A percentile compares a stretch with the other conserved stretches of the same genome.
These are phyloP conservation scores for Rhinoptilus africanus DNA, from an alignment of 2,113 vertebrate species.

Conservation along the genomic window DNA sequence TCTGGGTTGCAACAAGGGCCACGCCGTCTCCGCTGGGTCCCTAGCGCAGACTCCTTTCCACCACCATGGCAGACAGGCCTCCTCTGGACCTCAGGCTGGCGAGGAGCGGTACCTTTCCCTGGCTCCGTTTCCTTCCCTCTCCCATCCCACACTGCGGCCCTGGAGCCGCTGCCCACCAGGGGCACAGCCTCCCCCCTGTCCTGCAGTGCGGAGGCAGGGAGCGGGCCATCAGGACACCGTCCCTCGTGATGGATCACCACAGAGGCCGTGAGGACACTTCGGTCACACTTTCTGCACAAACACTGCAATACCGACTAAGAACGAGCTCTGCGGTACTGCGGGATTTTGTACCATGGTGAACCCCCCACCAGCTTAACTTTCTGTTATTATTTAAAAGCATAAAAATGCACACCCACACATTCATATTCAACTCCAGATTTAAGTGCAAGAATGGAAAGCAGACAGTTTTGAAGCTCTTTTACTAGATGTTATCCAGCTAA, in stretches of 20 bases:
- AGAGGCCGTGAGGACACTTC: background rate
- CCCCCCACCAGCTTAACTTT: background rate
- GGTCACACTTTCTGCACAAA: too few relatives aligned
- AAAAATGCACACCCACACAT: background rate
- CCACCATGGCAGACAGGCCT: background rate
- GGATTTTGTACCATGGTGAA: fast-evolving
- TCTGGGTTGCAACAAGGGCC: background rate
- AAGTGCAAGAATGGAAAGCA: background rate
- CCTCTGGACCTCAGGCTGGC: background rate
- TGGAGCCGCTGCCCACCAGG: fast-evolving
- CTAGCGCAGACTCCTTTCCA: background rate
- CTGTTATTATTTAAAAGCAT: background rate
- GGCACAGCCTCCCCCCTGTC: background rate
- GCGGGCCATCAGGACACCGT: fast-evolving
- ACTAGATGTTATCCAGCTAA: background rate
- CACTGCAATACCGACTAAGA: background rate
- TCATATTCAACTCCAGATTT: background rate
- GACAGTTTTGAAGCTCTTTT: background rate
- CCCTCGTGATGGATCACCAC: fast-evolving
- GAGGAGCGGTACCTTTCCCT: too few relatives aligned
- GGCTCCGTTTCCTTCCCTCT: fast-evolving
- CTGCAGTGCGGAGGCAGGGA: fast-evolving
- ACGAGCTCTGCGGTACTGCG: fast-evolving
- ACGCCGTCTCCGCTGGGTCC: fast-evolving
- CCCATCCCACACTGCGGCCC: fast-evolving